phyloP scores from a whole-genome alignment of 1,140 invertebrate genomes.

The Drosophila pallidifrons region DNA sequence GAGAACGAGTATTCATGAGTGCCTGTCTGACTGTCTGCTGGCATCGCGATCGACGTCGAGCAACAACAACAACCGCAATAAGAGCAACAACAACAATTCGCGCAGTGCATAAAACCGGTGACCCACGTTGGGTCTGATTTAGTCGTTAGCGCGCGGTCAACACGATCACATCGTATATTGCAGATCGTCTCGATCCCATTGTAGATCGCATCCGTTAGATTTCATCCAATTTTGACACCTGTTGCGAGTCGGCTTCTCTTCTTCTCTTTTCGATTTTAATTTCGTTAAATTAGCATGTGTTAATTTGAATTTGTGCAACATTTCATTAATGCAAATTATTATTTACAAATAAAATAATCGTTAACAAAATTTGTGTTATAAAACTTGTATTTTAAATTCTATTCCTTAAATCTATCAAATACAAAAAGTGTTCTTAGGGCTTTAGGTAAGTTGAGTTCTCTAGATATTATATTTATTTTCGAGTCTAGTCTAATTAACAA shows the following conservation, averaged over 20 bases:
- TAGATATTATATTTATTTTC: slow-evolving; percentile 17
- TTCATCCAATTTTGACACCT: slow-evolving; percentile 32
- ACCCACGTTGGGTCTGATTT: slow-evolving; percentile 78
- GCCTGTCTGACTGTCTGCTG: slow-evolving; percentile 12
- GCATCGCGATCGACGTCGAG: slow-evolving; percentile 40
- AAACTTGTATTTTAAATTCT: not conserved
- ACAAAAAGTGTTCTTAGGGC: slow-evolving; percentile 17
- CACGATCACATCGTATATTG: slow-evolving; percentile 75
- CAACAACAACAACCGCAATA: slow-evolving; percentile 15
- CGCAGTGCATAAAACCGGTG: slow-evolving; percentile 81
- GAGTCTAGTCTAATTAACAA: slow-evolving; percentile 32
- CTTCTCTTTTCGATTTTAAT: not conserved
- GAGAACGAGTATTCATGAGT: slow-evolving; percentile 51
- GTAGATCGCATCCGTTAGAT: slow-evolving; percentile 22
- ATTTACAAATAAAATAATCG: not conserved
- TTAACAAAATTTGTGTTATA: slow-evolving; percentile 10
- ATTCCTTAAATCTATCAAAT: not conserved
- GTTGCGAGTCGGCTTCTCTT: slow-evolving; percentile 1
- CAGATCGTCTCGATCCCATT: slow-evolving; percentile 10
- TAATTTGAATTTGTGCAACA: not conserved
- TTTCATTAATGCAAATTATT: not conserved
- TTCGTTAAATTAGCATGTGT: slow-evolving; percentile 8
- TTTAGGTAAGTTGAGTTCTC: slow-evolving; percentile 39
- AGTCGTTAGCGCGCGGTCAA: slow-evolving; percentile 84
- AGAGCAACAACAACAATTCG: slow-evolving; percentile 45